Conservation (phyloP, 1,140 invertebrate species). For the Trichonephila clavata region DNA sequence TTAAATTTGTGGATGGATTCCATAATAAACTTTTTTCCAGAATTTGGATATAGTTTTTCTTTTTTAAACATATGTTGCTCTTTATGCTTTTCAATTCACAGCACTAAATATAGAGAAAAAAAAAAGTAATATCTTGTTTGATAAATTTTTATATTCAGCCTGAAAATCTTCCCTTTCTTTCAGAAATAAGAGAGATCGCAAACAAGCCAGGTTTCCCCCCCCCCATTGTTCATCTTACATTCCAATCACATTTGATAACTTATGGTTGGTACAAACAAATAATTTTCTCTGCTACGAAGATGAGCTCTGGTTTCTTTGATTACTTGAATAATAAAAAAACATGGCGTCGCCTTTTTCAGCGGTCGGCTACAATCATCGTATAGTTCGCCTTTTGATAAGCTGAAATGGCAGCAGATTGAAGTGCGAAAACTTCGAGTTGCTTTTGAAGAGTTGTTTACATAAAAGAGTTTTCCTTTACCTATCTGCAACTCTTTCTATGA, state of each 20-base stretch:
- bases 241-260: slow-evolving; percentile 17
- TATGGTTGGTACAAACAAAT: background rate
- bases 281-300: background rate
- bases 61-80: no score
- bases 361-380: background rate
- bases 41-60: no score
- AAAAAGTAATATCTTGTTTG: no score
- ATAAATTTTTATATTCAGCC: background rate
- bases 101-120: background rate
- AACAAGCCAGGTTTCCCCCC: background rate
- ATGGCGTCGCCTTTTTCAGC: background rate
- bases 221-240: background rate
- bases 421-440: background rate
- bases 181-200: background rate
- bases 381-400: background rate
- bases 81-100: no score
- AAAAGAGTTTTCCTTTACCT: background rate
- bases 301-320: background rate
- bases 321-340: no score
- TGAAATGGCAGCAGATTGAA: background rate
- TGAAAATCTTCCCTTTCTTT: background rate
- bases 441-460: background rate
- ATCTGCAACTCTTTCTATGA: background rate
- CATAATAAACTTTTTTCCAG: no score
- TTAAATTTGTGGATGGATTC: no score